Evolutionary conservation across 2,888 invertebrate genomes (phyloP), one percentile per base, ranked within the genome.

Genomic region (Lasioglossum villosulum): DNA sequence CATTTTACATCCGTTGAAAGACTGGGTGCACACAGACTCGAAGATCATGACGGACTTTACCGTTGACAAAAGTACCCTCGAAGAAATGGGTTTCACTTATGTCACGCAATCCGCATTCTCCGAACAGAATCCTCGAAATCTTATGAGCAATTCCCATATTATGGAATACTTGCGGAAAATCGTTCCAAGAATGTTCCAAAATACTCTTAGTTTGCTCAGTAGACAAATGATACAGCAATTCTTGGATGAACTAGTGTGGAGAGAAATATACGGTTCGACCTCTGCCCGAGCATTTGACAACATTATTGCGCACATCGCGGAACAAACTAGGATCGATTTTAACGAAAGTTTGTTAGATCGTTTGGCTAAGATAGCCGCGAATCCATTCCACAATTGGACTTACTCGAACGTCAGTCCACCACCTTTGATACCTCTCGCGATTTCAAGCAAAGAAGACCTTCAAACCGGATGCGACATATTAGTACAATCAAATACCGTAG

Each of bases 131-230:
- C 94, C 96, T 0, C 93, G 96, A 1, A 95, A 96, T 37, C 96
- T 96, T 89, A 96, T 97, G 88, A 97, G 96, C 76, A 97, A 98
- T 91, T 96, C 96, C 0, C 97, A 97, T 79, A 97, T 98, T 12
- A 98, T 98, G 98, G 98, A 98, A 92, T 98, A 98, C 93, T 95
- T 98, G 87, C 96, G 98, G 48, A 96, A 97, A 87, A 97, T 98
- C 78, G 98, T 98, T 4, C 98, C 98, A 0, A 96, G 98, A 92
- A 98, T 98, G 98, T 98, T 98, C 95, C 97, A 98, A 95, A 98
- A 98, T 90, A 98, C 98, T 0, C 95, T 98, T 12, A 98, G 98
- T 16, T 94, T 98, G 88, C 95, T 98, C 0, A 98, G 98, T 2
- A 96, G 98, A 73, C 97, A 97, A 95, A 98, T 98, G 94, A 98